These are phyloP conservation scores for Capromys pilorides DNA, from an alignment of 2,797 vertebrate species.

Conservation along the genomic window DNA sequence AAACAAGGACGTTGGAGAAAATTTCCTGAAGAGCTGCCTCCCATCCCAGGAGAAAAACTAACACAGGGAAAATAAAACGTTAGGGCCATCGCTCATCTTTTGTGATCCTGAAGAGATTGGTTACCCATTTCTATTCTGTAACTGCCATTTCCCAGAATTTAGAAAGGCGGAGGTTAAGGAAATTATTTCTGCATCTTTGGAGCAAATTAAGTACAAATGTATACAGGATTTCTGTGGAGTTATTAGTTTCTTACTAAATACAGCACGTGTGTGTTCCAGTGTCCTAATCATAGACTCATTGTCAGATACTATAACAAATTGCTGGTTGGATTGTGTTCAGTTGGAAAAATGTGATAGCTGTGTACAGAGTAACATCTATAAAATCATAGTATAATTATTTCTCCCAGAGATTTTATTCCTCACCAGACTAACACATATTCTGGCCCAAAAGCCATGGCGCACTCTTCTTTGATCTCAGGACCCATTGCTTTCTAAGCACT, in stretches of 20 bases:
- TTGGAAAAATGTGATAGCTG: conserved; percentile 43
- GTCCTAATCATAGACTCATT: not conserved
- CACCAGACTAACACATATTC: not conserved
- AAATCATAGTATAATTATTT: conserved; percentile 7
- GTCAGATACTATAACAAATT: not conserved
- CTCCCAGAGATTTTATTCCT: conserved; percentile 31
- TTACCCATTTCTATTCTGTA: conserved; percentile 44
- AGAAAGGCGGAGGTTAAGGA: too few relatives aligned
- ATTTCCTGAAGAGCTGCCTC: not conserved
- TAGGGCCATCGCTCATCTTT: conserved; percentile 59
- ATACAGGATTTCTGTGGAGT: conserved; percentile 26
- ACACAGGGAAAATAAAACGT: conserved; percentile 59
- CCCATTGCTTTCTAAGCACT: not conserved
- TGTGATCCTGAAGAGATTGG: conserved; percentile 42
- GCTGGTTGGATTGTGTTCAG: not conserved
- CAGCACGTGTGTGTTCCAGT: not conserved
- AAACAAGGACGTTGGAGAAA: conserved; percentile 43
- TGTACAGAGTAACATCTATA: conserved; percentile 5
- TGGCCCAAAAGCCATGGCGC: not conserved
- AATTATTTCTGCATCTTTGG: conserved; percentile 48
- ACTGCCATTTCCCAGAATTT: conserved; percentile 62
- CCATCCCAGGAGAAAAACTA: not conserved
- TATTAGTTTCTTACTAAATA: conserved; percentile 39
- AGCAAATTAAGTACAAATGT: conserved; percentile 47
- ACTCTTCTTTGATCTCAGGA: not conserved